Conservation (phyloP, 2,113 vertebrate genomes). For the Syngnathus floridae region DNA sequence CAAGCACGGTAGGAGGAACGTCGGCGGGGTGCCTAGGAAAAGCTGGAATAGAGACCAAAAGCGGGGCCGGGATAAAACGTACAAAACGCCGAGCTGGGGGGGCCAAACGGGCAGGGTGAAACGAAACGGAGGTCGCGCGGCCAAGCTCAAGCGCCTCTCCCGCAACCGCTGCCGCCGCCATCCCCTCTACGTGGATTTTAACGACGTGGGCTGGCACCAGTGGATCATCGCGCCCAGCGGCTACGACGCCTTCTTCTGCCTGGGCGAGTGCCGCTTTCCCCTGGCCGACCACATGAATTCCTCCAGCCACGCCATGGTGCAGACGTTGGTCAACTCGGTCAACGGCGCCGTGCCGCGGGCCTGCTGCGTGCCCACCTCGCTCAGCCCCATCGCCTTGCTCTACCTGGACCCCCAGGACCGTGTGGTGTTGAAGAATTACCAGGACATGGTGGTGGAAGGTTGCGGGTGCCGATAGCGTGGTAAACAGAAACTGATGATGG, state of each 20-base stretch:
- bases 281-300: constrained; percentile 81
- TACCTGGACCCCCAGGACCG: constrained; percentile 76
- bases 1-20: constrained; percentile 52
- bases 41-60: constrained; percentile 54
- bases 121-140: constrained; percentile 66
- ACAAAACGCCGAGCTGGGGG: constrained; percentile 38
- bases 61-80: constrained; percentile 29
- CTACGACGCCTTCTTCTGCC: constrained; percentile 79
- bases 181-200: constrained; percentile 77
- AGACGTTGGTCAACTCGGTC: constrained; percentile 78
- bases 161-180: constrained; percentile 71
- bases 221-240: constrained; percentile 79
- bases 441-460: constrained; percentile 81
- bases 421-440: constrained; percentile 79
- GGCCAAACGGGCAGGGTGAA: constrained; percentile 55
- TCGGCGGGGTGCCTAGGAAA: constrained; percentile 38
- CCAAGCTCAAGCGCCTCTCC: constrained; percentile 70
- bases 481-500: not conserved
- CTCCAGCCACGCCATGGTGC: constrained; percentile 80
- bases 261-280: constrained; percentile 78
- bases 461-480: constrained; percentile 74
- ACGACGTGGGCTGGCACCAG: constrained; percentile 77
- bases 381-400: constrained; percentile 77
- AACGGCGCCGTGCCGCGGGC: constrained; percentile 72
- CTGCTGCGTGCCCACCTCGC: constrained; percentile 76